Conservation (phyloP, 2,888 invertebrate genomes). For the Opisthograptis luteolata region DNA sequence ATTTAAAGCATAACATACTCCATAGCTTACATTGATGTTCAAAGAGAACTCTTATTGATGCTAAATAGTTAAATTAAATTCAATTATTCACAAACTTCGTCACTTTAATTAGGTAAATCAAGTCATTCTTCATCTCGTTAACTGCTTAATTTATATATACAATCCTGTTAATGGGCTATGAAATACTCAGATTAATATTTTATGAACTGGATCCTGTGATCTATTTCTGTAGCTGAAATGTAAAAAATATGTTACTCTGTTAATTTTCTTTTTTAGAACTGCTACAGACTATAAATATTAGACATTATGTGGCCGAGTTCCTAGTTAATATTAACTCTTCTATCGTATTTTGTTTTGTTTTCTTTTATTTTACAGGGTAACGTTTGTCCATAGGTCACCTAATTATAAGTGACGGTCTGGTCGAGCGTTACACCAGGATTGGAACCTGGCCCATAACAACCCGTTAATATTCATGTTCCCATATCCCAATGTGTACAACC, state of each 20-base stretch:
- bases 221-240: neutral
- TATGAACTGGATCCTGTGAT: neutral
- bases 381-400: too few relatives aligned
- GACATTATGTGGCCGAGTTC: too few relatives aligned
- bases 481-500: too few relatives aligned
- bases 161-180: slow-evolving; percentile 27
- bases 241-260: neutral
- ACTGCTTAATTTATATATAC: slow-evolving; percentile 41
- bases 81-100: slow-evolving; percentile 33
- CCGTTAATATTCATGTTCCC: too few relatives aligned
- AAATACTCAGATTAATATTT: slow-evolving; percentile 30
- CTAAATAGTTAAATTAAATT: slow-evolving; percentile 16
- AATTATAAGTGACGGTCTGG: too few relatives aligned
- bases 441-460: too few relatives aligned
- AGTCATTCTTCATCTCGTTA: slow-evolving; percentile 38
- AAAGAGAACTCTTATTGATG: neutral
- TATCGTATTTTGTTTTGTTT: too few relatives aligned
- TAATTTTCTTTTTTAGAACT: neutral
- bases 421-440: too few relatives aligned
- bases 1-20: too few relatives aligned
- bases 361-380: too few relatives aligned
- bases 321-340: too few relatives aligned
- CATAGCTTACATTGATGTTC: too few relatives aligned
- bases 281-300: neutral
- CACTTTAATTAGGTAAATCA: slow-evolving; percentile 40